These are phyloP conservation scores for Anomalospiza imberbis DNA, from an alignment of 2,797 vertebrate genomes.

Conservation along the genomic window DNA sequence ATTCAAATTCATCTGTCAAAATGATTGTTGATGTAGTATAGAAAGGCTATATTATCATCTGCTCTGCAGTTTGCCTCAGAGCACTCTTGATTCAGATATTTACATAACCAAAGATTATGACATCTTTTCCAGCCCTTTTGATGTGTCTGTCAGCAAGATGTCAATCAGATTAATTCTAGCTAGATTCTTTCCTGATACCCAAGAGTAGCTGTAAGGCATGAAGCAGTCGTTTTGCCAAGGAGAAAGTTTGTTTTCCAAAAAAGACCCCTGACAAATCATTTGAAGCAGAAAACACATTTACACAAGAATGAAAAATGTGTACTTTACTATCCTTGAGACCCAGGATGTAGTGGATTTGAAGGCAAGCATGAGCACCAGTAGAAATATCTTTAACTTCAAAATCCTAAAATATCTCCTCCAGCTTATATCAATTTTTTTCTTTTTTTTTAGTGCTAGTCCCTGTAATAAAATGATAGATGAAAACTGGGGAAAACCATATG, in stretches of 20 bases:
- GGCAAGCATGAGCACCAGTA: background rate
- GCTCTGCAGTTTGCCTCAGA: slow-evolving; percentile 59
- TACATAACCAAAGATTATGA: slow-evolving; percentile 73
- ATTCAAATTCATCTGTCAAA: slow-evolving; percentile 63
- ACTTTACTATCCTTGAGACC: background rate
- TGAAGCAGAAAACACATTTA: slow-evolving; percentile 26
- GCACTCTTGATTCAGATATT: slow-evolving; percentile 62
- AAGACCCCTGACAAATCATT: slow-evolving; percentile 14
- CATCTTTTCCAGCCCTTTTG: slow-evolving; percentile 49
- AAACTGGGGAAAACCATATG: background rate
- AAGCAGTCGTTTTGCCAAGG: slow-evolving; percentile 27
- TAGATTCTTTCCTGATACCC: slow-evolving; percentile 52
- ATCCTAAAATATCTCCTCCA: background rate
- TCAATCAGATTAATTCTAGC: slow-evolving; percentile 61
- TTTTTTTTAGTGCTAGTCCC: background rate
- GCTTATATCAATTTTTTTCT: background rate
- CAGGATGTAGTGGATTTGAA: background rate
- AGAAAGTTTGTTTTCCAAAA: slow-evolving; percentile 38
- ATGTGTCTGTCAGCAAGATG: slow-evolving; percentile 64
- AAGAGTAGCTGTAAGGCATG: slow-evolving; percentile 41
- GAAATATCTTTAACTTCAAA: background rate
- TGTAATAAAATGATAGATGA: background rate
- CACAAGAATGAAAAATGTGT: background rate
- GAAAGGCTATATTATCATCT: slow-evolving; percentile 52
- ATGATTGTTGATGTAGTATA: slow-evolving; percentile 28